Evolutionary conservation across 2,113 vertebrate genomes (phyloP).

Genomic region (Coreoperca whiteheadi): DNA sequence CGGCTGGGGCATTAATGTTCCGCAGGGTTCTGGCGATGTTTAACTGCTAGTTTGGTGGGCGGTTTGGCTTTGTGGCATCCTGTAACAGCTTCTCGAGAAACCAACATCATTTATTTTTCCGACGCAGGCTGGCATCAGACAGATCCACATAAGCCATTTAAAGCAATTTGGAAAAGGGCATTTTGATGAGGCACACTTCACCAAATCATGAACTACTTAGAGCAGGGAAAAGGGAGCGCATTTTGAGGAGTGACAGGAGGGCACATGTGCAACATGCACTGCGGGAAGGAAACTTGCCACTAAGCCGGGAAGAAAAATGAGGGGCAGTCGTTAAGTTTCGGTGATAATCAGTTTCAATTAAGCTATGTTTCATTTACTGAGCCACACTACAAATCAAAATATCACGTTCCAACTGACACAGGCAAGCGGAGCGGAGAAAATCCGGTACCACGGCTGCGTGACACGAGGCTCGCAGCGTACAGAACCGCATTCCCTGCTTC

Average conservation of each 20-base stretch:
- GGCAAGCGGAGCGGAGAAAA: not conserved
- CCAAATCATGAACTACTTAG: constrained; percentile 48
- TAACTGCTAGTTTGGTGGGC: constrained; percentile 71
- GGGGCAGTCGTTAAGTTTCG: constrained; percentile 42
- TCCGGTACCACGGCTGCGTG: not conserved
- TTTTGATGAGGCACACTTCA: constrained; percentile 68
- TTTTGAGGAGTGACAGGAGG: constrained; percentile 38
- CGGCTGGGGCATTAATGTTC: constrained; percentile 59
- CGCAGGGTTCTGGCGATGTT: constrained; percentile 61
- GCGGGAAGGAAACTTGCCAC: constrained; percentile 26
- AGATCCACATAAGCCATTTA: constrained; percentile 69
- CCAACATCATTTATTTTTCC: constrained; percentile 77
- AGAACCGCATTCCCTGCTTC: not conserved
- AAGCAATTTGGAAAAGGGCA: constrained; percentile 69
- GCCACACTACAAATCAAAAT: constrained; percentile 36
- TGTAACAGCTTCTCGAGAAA: constrained; percentile 71
- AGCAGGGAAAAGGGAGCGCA: constrained; percentile 18
- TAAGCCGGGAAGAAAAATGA: constrained; percentile 27
- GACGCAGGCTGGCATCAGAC: constrained; percentile 61
- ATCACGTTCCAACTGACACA: constrained; percentile 27
- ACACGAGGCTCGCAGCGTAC: not conserved
- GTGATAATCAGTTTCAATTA: constrained; percentile 60
- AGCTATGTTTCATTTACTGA: constrained; percentile 50
- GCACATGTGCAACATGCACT: constrained; percentile 36
- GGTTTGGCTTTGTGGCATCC: constrained; percentile 71